These are phyloP conservation scores for Drosophila limbata DNA, from an alignment of 2,888 invertebrate genomes.

Conservation along the genomic window DNA sequence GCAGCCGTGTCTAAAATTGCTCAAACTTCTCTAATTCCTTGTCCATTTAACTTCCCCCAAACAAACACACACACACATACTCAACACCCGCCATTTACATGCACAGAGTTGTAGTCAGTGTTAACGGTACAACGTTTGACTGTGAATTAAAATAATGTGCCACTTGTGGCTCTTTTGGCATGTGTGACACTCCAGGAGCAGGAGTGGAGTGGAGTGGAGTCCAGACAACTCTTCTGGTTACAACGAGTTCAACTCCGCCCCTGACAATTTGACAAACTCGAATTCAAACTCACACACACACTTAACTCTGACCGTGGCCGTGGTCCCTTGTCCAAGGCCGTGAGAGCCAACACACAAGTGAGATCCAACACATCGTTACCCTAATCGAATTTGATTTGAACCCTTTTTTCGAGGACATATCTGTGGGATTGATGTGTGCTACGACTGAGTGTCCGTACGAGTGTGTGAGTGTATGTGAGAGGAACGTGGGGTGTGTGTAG, in stretches of 20 bases:
- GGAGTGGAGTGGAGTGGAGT: neutral
- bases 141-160: slow-evolving; percentile 82
- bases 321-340: slow-evolving; percentile 4
- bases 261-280: slow-evolving; percentile 62
- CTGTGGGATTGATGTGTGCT: slow-evolving; percentile 34
- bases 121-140: slow-evolving; percentile 76
- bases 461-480: neutral
- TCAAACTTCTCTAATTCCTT: slow-evolving; percentile 20
- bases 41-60: slow-evolving; percentile 14
- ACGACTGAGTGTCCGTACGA: slow-evolving; percentile 3
- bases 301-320: slow-evolving; percentile 41
- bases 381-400: slow-evolving; percentile 83
- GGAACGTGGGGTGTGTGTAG: slow-evolving; percentile 12
- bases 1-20: too few relatives aligned
- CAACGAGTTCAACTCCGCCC: slow-evolving; percentile 16
- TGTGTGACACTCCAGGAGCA: slow-evolving; percentile 31
- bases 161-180: slow-evolving; percentile 80
- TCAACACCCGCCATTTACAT: slow-evolving; percentile 27
- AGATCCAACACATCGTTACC: slow-evolving; percentile 59
- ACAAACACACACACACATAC: neutral
- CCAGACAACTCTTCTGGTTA: neutral
- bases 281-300: slow-evolving; percentile 43
- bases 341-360: slow-evolving; percentile 29
- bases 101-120: slow-evolving; percentile 44
- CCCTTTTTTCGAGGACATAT: slow-evolving; percentile 65